Base-by-base conservation (phyloP, 1,140 invertebrate species). In the Spodoptera litura region DNA sequence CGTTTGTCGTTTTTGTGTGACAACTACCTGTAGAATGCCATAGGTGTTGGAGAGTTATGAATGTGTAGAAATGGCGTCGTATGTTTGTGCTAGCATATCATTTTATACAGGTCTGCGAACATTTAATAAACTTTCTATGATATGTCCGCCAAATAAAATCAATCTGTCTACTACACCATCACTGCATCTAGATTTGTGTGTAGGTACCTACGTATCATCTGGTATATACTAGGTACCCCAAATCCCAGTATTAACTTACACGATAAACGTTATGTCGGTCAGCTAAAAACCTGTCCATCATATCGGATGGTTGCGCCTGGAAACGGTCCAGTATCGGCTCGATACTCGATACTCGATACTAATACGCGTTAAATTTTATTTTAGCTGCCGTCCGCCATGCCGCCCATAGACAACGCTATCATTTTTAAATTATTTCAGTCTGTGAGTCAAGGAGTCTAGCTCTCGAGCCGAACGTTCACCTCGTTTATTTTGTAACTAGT, bases 291-390 rank as follows among this genome's bases (percentile, higher is more conserved):
- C 64, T 51, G 44, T 68, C 64, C 10, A 59, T 58, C 55, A 59
- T 61, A 74, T 51, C 38, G 20, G 13, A 72, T 72, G 55, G 38
- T 38, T 74, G 66, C 62, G n/a, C 35, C 72, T 74, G 72, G 72
- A 74, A 74, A 35, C 38, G 72, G 13, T 74, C 72, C 72, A 74
- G 70, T 31, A 55, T 53, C 25, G 35, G 5, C 70, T 12, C 35
- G 35, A 68, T 52, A 52, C 70, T 12, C 35, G 35, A 68, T 52
- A 52, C 70, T 20, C 35, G 35, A 68, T 52, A 52, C 64, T 68
- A 27, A 68, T 52, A 38, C 56, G 35, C 70, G 31, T 35, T 72
- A 72, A 56, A 72, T 58, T 72, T 72, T 72, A 56, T 72, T 68
- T 68, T 52, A 66, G 62, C 15, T 52, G 44, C 64, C 44, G 44